These are phyloP conservation scores for Pogonocherus hispidulus DNA, from an alignment of 2,888 invertebrate species.

Conservation along the genomic window DNA sequence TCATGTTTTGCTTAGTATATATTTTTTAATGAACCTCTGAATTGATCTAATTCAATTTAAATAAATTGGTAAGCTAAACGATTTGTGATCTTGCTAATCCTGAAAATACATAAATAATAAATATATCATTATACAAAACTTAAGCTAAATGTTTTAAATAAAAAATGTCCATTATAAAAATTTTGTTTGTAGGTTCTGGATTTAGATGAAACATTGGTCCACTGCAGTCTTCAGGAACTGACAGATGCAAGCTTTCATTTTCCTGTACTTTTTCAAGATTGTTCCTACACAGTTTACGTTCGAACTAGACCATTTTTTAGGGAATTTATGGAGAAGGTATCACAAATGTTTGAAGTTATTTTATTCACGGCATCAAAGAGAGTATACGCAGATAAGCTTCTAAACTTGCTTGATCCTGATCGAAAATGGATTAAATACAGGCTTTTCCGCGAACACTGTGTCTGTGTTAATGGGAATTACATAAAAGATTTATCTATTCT, in stretches of 20 bases:
- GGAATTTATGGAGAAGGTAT: constrained; percentile 86
- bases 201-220: constrained; percentile 93
- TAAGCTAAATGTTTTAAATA: too few species aligned
- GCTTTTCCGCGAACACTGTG: constrained; percentile 95
- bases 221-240: constrained; percentile 92
- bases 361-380: constrained; percentile 96
- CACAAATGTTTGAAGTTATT: constrained; percentile 74
- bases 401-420: constrained; percentile 92
- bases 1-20: too few species aligned
- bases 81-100: too few species aligned
- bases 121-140: too few species aligned
- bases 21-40: too few species aligned
- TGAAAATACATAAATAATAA: too few species aligned
- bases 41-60: too few species aligned
- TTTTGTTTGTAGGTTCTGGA: constrained; percentile 71
- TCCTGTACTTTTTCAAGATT: constrained; percentile 93
- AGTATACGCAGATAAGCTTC: constrained; percentile 93
- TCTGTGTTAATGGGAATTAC: constrained; percentile 95
- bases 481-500: constrained; percentile 95
- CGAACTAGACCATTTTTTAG: constrained; percentile 92
- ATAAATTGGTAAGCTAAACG: too few species aligned
- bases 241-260: constrained; percentile 95
- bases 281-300: constrained; percentile 87
- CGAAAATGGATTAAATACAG: constrained; percentile 92
- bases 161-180: background rate